phyloP scores from a whole-genome alignment of 2,113 vertebrate genomes.

The Stomatorhinus ivindoensis region DNA sequence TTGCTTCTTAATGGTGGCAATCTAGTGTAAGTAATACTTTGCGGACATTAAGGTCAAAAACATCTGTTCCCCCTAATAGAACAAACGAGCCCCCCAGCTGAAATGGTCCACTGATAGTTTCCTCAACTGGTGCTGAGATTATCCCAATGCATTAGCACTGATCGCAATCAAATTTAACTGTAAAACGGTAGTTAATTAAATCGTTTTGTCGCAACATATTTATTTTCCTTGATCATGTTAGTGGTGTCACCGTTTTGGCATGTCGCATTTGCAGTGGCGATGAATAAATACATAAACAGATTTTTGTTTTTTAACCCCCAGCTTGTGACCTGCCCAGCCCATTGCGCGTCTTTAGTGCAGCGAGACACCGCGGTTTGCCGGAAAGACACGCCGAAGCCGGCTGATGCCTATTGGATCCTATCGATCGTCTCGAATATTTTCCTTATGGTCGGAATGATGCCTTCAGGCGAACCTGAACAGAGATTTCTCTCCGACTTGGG shows the following conservation, averaged over 20 bases:
- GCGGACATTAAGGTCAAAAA: too few species aligned
- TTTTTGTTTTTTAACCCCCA: not conserved
- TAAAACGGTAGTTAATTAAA: not conserved
- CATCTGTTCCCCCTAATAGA: too few species aligned
- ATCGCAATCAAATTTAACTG: not conserved
- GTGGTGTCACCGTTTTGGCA: not conserved
- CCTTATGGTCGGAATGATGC: not conserved
- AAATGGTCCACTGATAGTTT: not conserved
- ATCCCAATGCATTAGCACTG: not conserved
- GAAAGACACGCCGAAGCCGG: not conserved
- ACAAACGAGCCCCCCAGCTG: too few species aligned
- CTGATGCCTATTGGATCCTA: not conserved
- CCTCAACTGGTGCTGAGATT: not conserved
- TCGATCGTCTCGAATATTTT: not conserved
- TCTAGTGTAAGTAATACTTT: too few species aligned
- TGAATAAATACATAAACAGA: not conserved
- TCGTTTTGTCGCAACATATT: not conserved
- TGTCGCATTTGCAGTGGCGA: not conserved
- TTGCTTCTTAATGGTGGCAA: too few species aligned
- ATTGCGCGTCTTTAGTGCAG: too few species aligned
- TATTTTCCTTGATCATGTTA: not conserved
- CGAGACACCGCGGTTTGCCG: not conserved
- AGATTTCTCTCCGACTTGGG: too few species aligned
- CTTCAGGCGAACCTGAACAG: not conserved
- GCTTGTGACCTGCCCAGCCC: not conserved